These are phyloP conservation scores for Oncorhynchus kisutch DNA, from an alignment of 2,113 vertebrate genomes.

Conservation along the genomic window DNA sequence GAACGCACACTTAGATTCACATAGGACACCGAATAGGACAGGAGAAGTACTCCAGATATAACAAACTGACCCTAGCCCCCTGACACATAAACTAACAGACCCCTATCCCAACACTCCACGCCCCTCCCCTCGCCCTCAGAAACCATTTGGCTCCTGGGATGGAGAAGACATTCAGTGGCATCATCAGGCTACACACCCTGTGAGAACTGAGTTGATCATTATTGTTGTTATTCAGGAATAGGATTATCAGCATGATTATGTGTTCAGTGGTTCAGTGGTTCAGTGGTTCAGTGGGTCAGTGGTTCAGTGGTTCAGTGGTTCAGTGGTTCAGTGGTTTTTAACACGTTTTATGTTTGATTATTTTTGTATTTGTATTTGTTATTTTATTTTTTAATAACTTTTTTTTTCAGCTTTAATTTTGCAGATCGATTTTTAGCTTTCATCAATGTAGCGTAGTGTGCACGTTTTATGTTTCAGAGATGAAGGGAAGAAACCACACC, in stretches of 20 bases:
- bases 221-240: not conserved
- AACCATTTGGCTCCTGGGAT: not conserved
- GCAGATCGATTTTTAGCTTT: too few species aligned
- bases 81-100: too few species aligned
- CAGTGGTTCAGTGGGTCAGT: not conserved
- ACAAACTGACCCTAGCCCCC: too few species aligned
- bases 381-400: too few species aligned
- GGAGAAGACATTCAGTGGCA: not conserved
- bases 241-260: not conserved
- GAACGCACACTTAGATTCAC: too few species aligned
- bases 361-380: too few species aligned
- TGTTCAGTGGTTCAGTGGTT: not conserved
- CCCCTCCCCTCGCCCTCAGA: not conserved
- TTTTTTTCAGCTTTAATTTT: too few species aligned
- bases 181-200: not conserved
- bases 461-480: slow-evolving; percentile 17
- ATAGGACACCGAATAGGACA: too few species aligned
- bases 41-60: too few species aligned
- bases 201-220: not conserved
- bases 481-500: slow-evolving; percentile 66
- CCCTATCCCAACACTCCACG: too few species aligned
- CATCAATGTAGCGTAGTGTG: slow-evolving; percentile 19
- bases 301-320: not conserved
- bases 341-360: not conserved
- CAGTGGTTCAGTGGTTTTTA: not conserved